Percentiles rank a stretch among this genome's conserved stretches.
Conservation (phyloP, 2,113 vertebrate species). For the Mormoops blainvillei region DNA sequence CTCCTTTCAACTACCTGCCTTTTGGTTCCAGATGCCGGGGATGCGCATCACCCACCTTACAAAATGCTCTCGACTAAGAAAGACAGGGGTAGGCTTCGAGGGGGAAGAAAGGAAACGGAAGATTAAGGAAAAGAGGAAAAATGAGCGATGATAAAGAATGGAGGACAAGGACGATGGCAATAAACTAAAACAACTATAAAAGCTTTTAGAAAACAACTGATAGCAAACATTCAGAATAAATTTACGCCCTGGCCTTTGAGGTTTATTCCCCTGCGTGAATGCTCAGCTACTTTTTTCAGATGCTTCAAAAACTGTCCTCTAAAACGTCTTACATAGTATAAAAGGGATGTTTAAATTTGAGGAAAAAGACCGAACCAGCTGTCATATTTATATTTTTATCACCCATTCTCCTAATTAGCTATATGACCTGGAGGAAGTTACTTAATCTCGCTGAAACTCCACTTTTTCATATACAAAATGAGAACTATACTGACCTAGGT, state of each 20-base stretch:
- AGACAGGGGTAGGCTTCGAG: background rate
- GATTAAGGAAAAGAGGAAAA: background rate
- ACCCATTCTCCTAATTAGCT: background rate
- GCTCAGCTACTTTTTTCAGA: background rate
- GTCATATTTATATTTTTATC: background rate
- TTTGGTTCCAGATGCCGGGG: background rate
- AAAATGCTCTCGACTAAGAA: background rate
- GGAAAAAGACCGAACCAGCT: background rate
- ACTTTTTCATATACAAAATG: background rate
- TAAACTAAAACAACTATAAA: background rate
- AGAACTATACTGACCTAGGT: background rate
- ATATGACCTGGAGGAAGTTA: background rate
- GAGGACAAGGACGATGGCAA: background rate
- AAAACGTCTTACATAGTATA: background rate
- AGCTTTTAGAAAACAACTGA: background rate
- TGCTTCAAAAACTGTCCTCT: background rate
- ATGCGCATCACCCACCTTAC: background rate
- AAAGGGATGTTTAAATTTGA: background rate
- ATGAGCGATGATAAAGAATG: background rate
- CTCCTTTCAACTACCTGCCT: background rate
- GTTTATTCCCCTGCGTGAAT: background rate
- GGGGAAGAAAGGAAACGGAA: background rate
- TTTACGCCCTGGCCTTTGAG: background rate
- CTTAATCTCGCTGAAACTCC: background rate
- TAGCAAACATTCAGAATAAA: background rate